These are phyloP conservation scores for Ganaspis sp. DNA, from an alignment of 1,140 invertebrate genomes.

Conservation along the genomic window DNA sequence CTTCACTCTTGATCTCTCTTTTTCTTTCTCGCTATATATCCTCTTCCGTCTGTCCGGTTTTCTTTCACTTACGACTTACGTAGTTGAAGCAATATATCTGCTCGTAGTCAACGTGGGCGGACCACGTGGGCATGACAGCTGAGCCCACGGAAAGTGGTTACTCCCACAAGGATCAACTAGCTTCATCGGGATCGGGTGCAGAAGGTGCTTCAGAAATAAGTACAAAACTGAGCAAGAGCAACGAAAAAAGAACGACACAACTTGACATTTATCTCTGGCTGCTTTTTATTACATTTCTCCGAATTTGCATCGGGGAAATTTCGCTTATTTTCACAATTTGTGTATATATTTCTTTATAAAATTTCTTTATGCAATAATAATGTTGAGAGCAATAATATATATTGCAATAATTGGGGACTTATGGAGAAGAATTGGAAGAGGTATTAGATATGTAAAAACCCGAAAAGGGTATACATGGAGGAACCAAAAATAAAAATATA, in stretches of 20 bases:
- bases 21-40: constrained; percentile 30
- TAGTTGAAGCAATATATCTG: constrained; percentile 59
- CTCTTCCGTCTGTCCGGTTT: constrained; percentile 35
- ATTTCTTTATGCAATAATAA: too few relatives aligned
- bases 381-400: too few relatives aligned
- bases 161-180: constrained; percentile 63
- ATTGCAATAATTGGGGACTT: too few relatives aligned
- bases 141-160: constrained; percentile 73
- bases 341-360: too few relatives aligned
- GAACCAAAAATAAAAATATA: too few relatives aligned
- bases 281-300: too few relatives aligned
- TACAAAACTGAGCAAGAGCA: constrained; percentile 23
- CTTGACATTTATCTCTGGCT: too few relatives aligned
- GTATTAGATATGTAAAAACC: too few relatives aligned
- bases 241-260: not conserved
- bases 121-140: constrained; percentile 75
- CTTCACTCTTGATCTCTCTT: constrained; percentile 29
- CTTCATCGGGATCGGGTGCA: constrained; percentile 22
- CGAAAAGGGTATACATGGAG: too few relatives aligned
- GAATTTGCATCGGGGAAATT: too few relatives aligned
- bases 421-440: too few relatives aligned
- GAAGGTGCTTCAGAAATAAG: constrained; percentile 8
- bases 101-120: constrained; percentile 63
- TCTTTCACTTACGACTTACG: constrained; percentile 51
- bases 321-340: too few relatives aligned